phyloP scores from a whole-genome alignment of 2,888 invertebrate species.

The Tipula lateralis region DNA sequence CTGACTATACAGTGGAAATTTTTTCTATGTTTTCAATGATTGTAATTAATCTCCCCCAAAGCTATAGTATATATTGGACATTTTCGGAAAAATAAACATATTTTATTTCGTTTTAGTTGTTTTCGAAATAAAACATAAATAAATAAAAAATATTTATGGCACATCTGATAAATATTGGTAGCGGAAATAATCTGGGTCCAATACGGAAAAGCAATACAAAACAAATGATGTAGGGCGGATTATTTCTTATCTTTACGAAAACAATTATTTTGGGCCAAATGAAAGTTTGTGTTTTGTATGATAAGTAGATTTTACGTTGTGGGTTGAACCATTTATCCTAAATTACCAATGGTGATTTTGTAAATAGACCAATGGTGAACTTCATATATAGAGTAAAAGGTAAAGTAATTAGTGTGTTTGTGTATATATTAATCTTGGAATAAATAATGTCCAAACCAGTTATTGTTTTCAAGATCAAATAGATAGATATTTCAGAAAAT shows the following conservation, averaged over 20 bases:
- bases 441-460: no score
- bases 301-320: no score
- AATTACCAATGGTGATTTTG: no score
- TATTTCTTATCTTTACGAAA: neutral
- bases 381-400: no score
- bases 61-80: neutral
- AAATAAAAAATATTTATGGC: neutral
- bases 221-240: neutral
- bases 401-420: no score
- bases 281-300: no score
- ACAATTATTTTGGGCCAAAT: neutral
- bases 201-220: neutral
- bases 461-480: no score
- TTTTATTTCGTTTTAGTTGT: neutral
- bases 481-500: no score
- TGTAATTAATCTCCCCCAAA: neutral
- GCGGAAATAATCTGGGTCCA: neutral
- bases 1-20: no score
- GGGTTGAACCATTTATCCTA: no score
- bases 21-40: neutral
- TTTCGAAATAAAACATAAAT: neutral
- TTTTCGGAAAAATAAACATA: neutral
- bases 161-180: neutral
- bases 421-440: no score
- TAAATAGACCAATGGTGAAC: no score